Percentiles rank a stretch among this genome's conserved stretches.
Evolutionary conservation across 92 coral and sea anemone genomes (phyloP).

Genomic region (Porites lobata): DNA sequence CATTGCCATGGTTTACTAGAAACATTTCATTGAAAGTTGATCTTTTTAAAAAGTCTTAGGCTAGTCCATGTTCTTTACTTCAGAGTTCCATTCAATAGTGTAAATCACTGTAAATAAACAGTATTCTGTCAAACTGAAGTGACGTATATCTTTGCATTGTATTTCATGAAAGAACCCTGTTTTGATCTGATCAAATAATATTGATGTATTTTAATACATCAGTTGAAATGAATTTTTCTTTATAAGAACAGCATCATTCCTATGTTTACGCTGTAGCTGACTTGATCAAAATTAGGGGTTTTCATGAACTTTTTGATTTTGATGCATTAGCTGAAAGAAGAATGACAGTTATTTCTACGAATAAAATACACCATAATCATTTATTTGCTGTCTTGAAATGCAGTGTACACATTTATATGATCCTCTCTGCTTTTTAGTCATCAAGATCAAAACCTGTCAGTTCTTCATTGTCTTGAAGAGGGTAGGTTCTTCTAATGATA

Average conservation of each 20-base stretch:
- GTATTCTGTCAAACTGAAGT: neutral
- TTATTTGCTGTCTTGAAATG: constrained; percentile 2
- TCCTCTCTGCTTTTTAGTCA: neutral
- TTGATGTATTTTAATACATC: neutral
- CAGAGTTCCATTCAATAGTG: constrained; percentile 1
- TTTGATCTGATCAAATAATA: constrained; percentile 8
- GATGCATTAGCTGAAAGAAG: neutral
- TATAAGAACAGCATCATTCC: neutral
- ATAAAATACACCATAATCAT: neutral
- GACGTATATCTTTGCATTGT: neutral
- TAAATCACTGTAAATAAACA: neutral
- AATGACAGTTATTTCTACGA: neutral
- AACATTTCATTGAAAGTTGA: neutral
- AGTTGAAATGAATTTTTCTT: neutral
- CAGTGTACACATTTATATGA: constrained; percentile 4
- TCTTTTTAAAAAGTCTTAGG: neutral
- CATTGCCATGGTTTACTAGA: neutral
- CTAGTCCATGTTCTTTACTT: neutral
- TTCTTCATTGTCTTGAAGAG: neutral
- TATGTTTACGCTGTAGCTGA: constrained; percentile 1
- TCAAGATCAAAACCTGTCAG: constrained; percentile 12
- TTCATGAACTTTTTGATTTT: constrained; percentile 3
- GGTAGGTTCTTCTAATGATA: neutral
- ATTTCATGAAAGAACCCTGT: constrained; percentile 10
- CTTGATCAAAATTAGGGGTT: constrained; percentile 1